Conservation (phyloP, 2,113 vertebrate genomes). For the Ceratotherium simum region DNA sequence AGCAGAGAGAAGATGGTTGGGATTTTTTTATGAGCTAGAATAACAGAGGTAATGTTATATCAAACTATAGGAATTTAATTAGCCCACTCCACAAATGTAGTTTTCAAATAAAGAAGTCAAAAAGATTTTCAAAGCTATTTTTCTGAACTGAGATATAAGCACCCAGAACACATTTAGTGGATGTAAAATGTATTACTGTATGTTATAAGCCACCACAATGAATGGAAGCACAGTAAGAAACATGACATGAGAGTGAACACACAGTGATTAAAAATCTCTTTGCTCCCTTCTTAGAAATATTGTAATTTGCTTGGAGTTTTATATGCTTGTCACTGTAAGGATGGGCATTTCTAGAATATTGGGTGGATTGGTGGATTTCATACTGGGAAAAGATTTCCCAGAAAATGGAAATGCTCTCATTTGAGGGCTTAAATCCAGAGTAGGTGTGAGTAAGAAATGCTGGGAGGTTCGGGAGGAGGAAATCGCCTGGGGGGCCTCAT, state of each 20-base stretch:
- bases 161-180: conserved; percentile 60
- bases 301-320: conserved; percentile 58
- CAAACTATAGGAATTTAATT: conserved; percentile 81
- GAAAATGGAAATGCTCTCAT: conserved; percentile 45
- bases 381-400: neutral
- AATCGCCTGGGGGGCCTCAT: neutral
- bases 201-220: conserved; percentile 5
- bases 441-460: neutral
- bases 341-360: conserved; percentile 36
- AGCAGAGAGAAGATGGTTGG: conserved; percentile 62
- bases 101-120: conserved; percentile 80
- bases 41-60: conserved; percentile 74
- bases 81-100: conserved; percentile 77
- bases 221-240: conserved; percentile 24
- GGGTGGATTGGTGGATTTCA: conserved; percentile 29
- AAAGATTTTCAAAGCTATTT: conserved; percentile 76
- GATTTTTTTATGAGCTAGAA: conserved; percentile 72
- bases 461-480: neutral
- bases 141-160: conserved; percentile 72
- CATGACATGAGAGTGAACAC: neutral
- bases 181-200: conserved; percentile 75
- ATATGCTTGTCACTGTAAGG: neutral
- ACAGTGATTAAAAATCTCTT: conserved; percentile 63
- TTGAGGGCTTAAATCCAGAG: neutral
- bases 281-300: conserved; percentile 22